Base-by-base conservation (phyloP, 2,113 vertebrate species). In the Clarias macrocephalus region DNA sequence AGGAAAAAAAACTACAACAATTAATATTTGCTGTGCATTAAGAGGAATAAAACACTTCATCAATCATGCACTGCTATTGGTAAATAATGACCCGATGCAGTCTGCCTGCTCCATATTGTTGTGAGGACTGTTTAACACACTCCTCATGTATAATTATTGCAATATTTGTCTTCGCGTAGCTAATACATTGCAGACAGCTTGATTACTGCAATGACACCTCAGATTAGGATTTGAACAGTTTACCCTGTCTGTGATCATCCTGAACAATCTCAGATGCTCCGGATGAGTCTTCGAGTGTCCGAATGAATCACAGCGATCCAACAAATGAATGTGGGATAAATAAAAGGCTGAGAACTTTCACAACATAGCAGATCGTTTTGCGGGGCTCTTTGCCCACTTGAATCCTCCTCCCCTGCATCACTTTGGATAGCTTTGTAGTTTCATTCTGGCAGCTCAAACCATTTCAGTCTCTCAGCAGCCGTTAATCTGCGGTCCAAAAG, bases 381-480 rank as follows among this genome's bases (percentile, higher is more conserved):
- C 7, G 6, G 42, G 19, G 70, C 83, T 48, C 83, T 59, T 60
- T 84, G 25, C 73, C 54, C 68, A 59, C 66, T 6, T 3, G 15
- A 81, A 12, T 60, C 56, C 79, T 60, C 56, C 79, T 33, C 19
- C 59, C 57, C 79, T 83, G 62, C 62, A 54, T 65, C 25, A 7
- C 33, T 62, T 28, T 10, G 30, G 76, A 48, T 85, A 62, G 30
- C 30, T 56, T 33, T 73, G n/a, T 33, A 84, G 54, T 75, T 33
- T 57, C 52, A 15, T 48, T 54, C 54, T 84, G 73, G 73, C 73
- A 76, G 30, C 54, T 84, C 52, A 11, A 56, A 70, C 52, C 54
- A 3, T 72, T 60, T 84, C 83, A 73, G 19, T 73, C 83, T 42
- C 54, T 60, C 83, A 73, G 37, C 83, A 60, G 83, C 30, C 10